Evolutionary conservation across 2,888 invertebrate genomes (phyloP), one percentile per base, ranked within the genome.

Genomic region (Lithophane socia): DNA sequence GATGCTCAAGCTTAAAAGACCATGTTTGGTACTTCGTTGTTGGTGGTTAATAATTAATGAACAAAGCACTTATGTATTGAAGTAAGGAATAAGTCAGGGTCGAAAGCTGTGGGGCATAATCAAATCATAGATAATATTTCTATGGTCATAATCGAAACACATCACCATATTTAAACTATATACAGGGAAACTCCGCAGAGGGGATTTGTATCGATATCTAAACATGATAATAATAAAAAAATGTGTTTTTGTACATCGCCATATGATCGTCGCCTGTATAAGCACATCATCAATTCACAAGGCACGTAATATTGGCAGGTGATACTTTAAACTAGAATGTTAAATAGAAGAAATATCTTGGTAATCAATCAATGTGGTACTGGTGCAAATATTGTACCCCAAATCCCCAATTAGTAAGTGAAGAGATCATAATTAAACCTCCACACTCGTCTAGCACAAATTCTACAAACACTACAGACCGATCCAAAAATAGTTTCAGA

Each of bases 401-500:
- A 44, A 69, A 16, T 29, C 4, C n/a, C 18, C 12, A 44, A 69
- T 21, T 29, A 67, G 4, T 37, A 37, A 42, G n/a, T 61, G 13
- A 61, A 61, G 13, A 44, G 24, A 29, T 47, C 24, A 63, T 16
- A 44, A 9, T 29, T 21, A 12, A 73, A 13, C 56, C 5, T 10
- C 29, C 49, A 73, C 9, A 49, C 18, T 0, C 9, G 3, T 42
- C 49, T 69, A 16, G 4, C 24, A 42, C 49, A 67, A 67, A 78
- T 49, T 2, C 21, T 13, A 73, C 44, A 44, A 8, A 29, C 52
- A 54, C 44, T 21, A 68, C 18, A 65, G 42, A n/a, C 37, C 5
- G 61, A 37, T 73, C 60, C 24, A 42, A 80, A 80, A 84, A 84
- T 80, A 84, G 21, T 1, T 9, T 42, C 74, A 80, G 65, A 80